Base-by-base conservation (phyloP, 2,888 invertebrate species). In the Cartodere bifasciata region DNA sequence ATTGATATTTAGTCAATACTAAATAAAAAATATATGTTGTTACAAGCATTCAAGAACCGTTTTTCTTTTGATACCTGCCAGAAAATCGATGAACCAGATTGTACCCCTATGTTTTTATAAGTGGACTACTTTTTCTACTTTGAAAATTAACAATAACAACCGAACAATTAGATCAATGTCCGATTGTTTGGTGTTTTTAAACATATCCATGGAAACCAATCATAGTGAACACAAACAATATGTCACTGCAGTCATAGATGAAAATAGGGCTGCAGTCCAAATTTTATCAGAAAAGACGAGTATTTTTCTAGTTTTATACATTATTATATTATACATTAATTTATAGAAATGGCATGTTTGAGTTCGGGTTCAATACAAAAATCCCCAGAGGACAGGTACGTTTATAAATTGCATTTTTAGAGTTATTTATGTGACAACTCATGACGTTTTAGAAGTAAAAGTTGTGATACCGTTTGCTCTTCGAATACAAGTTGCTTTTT, bases 401-500 rank as follows among this genome's bases (percentile, higher is more conserved):
- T n/a, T n/a, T n/a, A n/a, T n/a, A n/a, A n/a, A n/a, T n/a, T n/a
- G n/a, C n/a, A n/a, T n/a, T n/a, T n/a, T n/a, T n/a, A n/a, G n/a
- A n/a, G n/a, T n/a, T n/a, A n/a, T n/a, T 7, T 7, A 20, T 20
- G 6, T 6, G n/a, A n/a, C 7, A 12, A 9, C 13, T 32, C 30
- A 10, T 13, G 4, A 4, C 14, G 5, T 28, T 25, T 43, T 51
- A 58, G 58, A 36, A 52, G 53, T 34, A 52, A 50, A 40, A 58
- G 58, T 43, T 53, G 53, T 38, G 56, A 56, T 23, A 59, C 58
- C 5, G 49, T 50, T 14, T 60, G 60, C 42, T 56, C 57, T 9
- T 56, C 59, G 34, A 59, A 55, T 47, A 55, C 60, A 9, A 60
- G 57, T 43, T 60, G 59, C 42, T 51, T 49, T 39, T 47, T 60